A percentile compares a stretch with the other conserved stretches of the same genome.
Conservation (phyloP, 2,113 vertebrate species). For the Morone saxatilis region DNA sequence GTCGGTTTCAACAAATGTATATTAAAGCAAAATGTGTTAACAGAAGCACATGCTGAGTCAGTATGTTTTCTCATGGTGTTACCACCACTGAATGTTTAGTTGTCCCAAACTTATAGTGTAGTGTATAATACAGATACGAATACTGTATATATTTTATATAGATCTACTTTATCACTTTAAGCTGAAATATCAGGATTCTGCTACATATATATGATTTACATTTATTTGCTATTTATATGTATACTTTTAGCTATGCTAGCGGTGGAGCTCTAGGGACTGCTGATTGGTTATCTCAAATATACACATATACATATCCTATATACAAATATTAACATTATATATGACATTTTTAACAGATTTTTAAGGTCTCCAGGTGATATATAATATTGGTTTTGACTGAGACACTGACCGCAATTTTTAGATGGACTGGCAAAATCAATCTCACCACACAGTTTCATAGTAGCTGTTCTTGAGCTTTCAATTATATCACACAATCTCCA, state of each 20-base stretch:
- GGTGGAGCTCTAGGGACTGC: background rate
- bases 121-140: background rate
- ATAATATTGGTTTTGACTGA: background rate
- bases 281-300: background rate
- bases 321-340: background rate
- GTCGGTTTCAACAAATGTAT: slow-evolving; percentile 11
- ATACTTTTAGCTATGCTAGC: background rate
- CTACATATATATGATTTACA: background rate
- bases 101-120: background rate
- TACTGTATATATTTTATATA: background rate
- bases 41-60: background rate
- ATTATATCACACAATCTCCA: background rate
- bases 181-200: background rate
- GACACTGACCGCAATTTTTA: background rate
- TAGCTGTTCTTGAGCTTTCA: background rate
- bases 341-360: background rate
- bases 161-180: background rate
- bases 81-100: background rate
- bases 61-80: slow-evolving; percentile 7
- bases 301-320: no score
- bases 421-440: background rate
- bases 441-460: background rate
- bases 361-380: background rate
- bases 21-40: background rate
- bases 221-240: background rate